Base-by-base conservation (phyloP, 1,140 invertebrate genomes). In the Ceratina australensis region DNA sequence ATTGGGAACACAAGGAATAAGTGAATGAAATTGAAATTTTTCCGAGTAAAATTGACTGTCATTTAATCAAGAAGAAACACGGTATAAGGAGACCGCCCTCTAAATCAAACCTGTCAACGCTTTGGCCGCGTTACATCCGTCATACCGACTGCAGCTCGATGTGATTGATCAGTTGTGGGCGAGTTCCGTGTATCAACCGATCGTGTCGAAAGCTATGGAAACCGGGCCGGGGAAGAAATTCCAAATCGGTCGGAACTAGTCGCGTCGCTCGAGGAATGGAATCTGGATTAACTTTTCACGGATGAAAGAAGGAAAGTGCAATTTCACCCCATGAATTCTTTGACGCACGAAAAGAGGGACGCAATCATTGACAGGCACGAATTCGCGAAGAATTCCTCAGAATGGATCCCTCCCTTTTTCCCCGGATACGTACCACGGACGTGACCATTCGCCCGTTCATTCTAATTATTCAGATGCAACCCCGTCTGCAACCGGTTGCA, bases 391-490 rank as follows among this genome's bases (percentile, higher is more conserved):
- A 72, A 77, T 82, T 80, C 59, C 73, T 33, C 54, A 56, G n/a
- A 7, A 66, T 54, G 16, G 69, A 83, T 83, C 73, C 73, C 80
- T 83, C 73, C 73, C 80, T 80, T 49, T 63, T 52, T 64, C 61
- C 18, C 63, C 64, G 69, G 72, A 81, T 71, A 10, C 10, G 56
- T 22, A 50, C 18, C 63, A 16, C 66, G 61, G 22, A 76, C 47
- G 75, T 79, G 78, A 85, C 81, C 81, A 67, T 82, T 78, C 72
- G 74, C 79, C 76, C 78, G 81, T 88, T 87, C 82, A 65, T 88
- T 88, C 85, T 87, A 90, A 91, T 91, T 90, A 91, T 91, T 91
- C 90, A 91, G 89, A 90, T 88, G 86, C 81, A 78, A 79, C 74
- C 80, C 72, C 84, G 78, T 75, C 33, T 42, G 33, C 33, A 42